Conservation (phyloP, 1,140 invertebrate species). For the Caenorhabditis brenneri region DNA sequence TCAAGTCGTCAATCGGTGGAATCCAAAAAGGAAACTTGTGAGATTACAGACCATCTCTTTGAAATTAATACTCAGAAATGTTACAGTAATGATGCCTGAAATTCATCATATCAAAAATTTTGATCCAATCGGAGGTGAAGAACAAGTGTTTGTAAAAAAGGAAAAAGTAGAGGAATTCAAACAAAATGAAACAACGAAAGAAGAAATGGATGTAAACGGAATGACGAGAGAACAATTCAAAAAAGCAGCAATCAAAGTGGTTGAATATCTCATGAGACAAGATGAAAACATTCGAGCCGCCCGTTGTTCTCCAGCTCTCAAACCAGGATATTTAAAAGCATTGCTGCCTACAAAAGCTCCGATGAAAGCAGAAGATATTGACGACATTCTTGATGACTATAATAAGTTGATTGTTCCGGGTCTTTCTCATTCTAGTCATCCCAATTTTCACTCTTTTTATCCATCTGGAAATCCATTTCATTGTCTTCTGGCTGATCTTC, state of each 20-base stretch:
- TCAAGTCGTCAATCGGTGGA: neutral
- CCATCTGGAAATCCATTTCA: slow-evolving; percentile 12
- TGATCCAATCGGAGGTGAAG: slow-evolving; percentile 29
- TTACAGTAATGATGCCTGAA: slow-evolving; percentile 30
- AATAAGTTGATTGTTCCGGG: slow-evolving; percentile 13
- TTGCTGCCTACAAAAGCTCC: slow-evolving; percentile 2
- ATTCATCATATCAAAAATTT: slow-evolving; percentile 12
- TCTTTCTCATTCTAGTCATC: slow-evolving; percentile 25
- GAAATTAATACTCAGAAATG: neutral
- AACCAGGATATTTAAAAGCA: slow-evolving; percentile 24
- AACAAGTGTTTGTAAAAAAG: neutral
- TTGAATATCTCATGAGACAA: slow-evolving; percentile 19
- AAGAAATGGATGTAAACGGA: neutral
- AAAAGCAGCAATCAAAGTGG: slow-evolving; percentile 8
- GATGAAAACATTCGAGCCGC: slow-evolving; percentile 12
- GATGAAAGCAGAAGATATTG: slow-evolving; percentile 13
- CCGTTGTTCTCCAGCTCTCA: neutral
- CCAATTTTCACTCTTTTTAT: slow-evolving; percentile 21
- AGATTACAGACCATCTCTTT: neutral
- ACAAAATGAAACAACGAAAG: neutral
- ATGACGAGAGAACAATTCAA: slow-evolving; percentile 19
- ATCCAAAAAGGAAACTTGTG: slow-evolving; percentile 1
- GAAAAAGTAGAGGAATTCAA: slow-evolving; percentile 19
- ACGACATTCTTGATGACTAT: slow-evolving; percentile 16
- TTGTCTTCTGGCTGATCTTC: slow-evolving; percentile 26